Conservation (phyloP, 1,140 invertebrate species). For the Bactericera cockerelli region DNA sequence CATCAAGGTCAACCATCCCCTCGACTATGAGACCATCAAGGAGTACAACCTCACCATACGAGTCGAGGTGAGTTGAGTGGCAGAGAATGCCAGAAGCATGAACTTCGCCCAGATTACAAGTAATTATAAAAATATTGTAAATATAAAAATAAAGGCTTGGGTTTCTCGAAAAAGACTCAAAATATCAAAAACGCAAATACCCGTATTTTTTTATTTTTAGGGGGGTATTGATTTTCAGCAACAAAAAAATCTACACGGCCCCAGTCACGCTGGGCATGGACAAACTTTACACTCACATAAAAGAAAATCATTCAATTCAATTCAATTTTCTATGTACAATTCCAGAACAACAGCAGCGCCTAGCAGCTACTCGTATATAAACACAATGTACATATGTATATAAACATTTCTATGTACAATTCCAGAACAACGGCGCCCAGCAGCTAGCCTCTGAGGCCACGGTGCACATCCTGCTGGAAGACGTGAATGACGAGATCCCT, state of each 20-base stretch:
- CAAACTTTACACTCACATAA: too few species aligned
- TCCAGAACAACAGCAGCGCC: slow-evolving; percentile 83
- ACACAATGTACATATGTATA: too few species aligned
- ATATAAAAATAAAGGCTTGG: slow-evolving; percentile 5
- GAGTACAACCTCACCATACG: slow-evolving; percentile 91
- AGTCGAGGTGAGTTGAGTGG: slow-evolving; percentile 76
- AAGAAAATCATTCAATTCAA: too few species aligned
- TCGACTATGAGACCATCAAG: slow-evolving; percentile 88
- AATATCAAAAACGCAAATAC: too few species aligned
- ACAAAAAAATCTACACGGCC: too few species aligned
- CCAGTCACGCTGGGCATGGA: too few species aligned
- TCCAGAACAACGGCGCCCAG: slow-evolving; percentile 84
- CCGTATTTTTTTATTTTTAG: slow-evolving; percentile 18
- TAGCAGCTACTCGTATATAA: slow-evolving; percentile 82
- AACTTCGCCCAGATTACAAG: too few species aligned
- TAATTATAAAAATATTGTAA: neutral
- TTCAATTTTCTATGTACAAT: too few species aligned
- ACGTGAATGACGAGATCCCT: slow-evolving; percentile 93
- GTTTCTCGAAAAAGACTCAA: too few species aligned
- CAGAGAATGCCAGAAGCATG: neutral
- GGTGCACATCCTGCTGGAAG: slow-evolving; percentile 82
- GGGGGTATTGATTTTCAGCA: too few species aligned
- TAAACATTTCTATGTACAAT: too few species aligned
- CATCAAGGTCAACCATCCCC: slow-evolving; percentile 87
- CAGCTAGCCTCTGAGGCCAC: slow-evolving; percentile 88